Evolutionary conservation across 2,888 invertebrate genomes (phyloP).

Genomic region (Diarsia brunnea): DNA sequence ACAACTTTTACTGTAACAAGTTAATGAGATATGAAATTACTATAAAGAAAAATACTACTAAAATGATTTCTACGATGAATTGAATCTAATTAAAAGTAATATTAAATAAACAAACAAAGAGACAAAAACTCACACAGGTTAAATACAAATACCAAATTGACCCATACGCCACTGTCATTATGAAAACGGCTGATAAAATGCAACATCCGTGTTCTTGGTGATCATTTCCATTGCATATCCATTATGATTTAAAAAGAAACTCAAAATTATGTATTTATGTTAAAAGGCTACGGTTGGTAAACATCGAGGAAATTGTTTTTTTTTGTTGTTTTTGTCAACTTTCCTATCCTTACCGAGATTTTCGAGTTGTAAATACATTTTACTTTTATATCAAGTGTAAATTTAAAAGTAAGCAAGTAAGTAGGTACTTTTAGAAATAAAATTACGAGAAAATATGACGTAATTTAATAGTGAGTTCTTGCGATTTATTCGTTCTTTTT

Average conservation of each 20-base stretch:
- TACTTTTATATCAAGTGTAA: neutral
- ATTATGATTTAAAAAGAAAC: neutral
- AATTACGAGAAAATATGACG: neutral
- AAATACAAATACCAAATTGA: slow-evolving; percentile 48
- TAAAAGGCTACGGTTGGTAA: neutral
- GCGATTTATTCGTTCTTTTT: neutral
- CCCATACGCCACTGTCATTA: slow-evolving; percentile 39
- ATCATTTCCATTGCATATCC: neutral
- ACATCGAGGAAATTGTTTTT: neutral
- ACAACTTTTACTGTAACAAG: neutral
- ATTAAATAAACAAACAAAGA: slow-evolving; percentile 18
- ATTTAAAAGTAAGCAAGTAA: neutral
- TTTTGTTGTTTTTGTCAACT: neutral
- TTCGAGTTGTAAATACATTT: neutral
- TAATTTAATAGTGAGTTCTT: too few species aligned
- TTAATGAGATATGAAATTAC: neutral
- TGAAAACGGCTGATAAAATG: slow-evolving; percentile 41
- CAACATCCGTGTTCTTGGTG: neutral
- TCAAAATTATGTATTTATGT: neutral
- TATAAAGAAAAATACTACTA: slow-evolving; percentile 3
- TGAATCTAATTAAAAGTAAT: slow-evolving; percentile 12
- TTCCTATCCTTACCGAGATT: neutral
- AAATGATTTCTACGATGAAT: slow-evolving; percentile 34
- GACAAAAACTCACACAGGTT: slow-evolving; percentile 39
- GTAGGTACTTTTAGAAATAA: neutral